Base-by-base conservation (phyloP, 2,888 invertebrate species). In the Peribatodes rhomboidaria region DNA sequence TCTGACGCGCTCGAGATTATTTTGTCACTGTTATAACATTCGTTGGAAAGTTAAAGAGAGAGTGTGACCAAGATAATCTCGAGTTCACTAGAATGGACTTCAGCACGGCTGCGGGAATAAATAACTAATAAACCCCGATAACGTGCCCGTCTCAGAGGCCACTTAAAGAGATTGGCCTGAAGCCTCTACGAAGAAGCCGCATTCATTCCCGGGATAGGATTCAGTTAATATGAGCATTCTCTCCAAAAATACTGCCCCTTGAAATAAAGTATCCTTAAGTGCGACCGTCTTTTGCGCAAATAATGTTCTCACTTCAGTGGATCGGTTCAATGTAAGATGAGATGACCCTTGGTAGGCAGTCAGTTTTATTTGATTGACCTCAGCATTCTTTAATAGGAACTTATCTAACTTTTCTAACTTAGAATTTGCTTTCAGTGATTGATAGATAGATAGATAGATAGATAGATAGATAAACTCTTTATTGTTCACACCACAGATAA, bases 61-160 rank as follows among this genome's bases (percentile, higher is more conserved):
- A 33, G 33, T 35, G 18, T 33, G 50, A 50, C 50, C 13, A 18
- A 16, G 16, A 35, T 18, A 18, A 18, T 20, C 18, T 50, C 13
- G 4, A 35, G 1, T 0, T 8, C 3, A 11, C 18, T 9, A 35
- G 50, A 50, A 50, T 50, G 8, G 2, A 10, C 68, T 74, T 75
- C 47, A 49, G 31, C 31, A 31, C 9, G 16, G 11, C 47, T 78
- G 79, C 71, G 76, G 66, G 86, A 84, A 90, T 90, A 90, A 90
- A 91, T 91, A 91, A 89, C 85, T 90, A 89, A 92, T 90, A 90
- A 87, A 87, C 81, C 78, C 76, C 80, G 83, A 89, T 89, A 90
- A 88, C 86, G 81, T 79, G 71, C 76, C 70, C 72, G 78, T 79
- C 81, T 81, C 82, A 65, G 79, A 80, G 76, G 77, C 86, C 91